Conservation (phyloP, 1,140 invertebrate genomes). For the Mactra quadrangularis region DNA sequence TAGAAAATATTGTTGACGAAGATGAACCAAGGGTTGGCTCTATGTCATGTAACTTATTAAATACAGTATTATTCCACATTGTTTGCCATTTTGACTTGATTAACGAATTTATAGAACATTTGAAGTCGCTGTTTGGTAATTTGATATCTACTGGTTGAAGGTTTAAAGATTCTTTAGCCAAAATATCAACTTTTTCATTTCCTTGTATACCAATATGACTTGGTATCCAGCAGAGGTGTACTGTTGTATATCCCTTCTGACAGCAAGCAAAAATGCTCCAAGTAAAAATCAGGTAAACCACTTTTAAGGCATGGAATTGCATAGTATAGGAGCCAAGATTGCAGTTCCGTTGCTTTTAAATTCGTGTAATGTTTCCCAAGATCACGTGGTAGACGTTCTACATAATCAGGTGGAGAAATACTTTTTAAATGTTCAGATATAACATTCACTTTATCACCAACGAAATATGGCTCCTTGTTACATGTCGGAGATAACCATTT, state of each 20-base stretch:
- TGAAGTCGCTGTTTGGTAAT: too few species aligned
- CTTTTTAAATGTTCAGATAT: constrained; percentile 39
- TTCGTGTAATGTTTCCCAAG: constrained; percentile 51
- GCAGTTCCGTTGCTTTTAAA: constrained; percentile 61
- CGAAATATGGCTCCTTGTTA: constrained; percentile 43
- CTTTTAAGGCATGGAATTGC: constrained; percentile 57
- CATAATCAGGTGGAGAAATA: constrained; percentile 46
- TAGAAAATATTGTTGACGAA: too few species aligned
- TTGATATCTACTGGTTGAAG: too few species aligned
- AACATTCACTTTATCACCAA: constrained; percentile 40
- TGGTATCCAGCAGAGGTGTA: too few species aligned
- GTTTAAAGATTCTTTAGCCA: too few species aligned
- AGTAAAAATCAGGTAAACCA: constrained; percentile 49
- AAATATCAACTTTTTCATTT: too few species aligned
- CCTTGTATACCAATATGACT: too few species aligned
- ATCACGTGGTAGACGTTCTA: constrained; percentile 58
- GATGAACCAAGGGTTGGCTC: too few species aligned
- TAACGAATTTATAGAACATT: too few species aligned
- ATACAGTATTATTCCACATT: too few species aligned
- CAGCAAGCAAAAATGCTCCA: constrained; percentile 50
- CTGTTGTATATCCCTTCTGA: constrained; percentile 64
- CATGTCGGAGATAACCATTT: constrained; percentile 34
- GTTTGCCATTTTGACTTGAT: too few species aligned
- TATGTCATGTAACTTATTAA: too few species aligned
- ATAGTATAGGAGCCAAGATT: constrained; percentile 60